Conservation (phyloP, 2,888 invertebrate genomes). For the Phortica magna region DNA sequence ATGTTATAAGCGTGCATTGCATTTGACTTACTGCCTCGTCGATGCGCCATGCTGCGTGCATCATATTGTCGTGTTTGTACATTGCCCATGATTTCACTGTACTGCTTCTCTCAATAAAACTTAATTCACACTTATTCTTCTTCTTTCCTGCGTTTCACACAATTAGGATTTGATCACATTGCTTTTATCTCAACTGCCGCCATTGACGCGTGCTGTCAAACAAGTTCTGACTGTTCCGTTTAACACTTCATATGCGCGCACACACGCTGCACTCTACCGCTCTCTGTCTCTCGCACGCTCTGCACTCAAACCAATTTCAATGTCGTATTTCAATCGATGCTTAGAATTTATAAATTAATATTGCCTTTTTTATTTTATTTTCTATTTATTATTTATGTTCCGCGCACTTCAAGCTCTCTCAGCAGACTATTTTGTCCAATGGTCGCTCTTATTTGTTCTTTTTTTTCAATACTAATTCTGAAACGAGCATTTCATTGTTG, state of each 20-base stretch:
- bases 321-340: constrained; percentile 49
- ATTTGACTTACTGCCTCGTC: constrained; percentile 66
- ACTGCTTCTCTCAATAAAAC: constrained; percentile 31
- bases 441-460: constrained; percentile 52
- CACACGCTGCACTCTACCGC: too few relatives aligned
- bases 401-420: background rate
- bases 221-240: background rate
- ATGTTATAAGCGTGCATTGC: too few relatives aligned
- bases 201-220: too few relatives aligned
- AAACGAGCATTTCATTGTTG: background rate
- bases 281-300: constrained; percentile 9
- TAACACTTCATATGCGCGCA: too few relatives aligned
- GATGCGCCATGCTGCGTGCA: constrained; percentile 55
- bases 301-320: constrained; percentile 51
- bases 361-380: background rate
- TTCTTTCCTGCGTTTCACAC: background rate
- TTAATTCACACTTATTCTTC: constrained; percentile 8
- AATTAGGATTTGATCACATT: too few relatives aligned
- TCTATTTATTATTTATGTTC: background rate
- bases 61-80: constrained; percentile 62
- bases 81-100: constrained; percentile 64
- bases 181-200: too few relatives aligned
- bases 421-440: constrained; percentile 52
- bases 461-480: constrained; percentile 9
- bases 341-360: constrained; percentile 47